phyloP scores from a whole-genome alignment of 2,113 vertebrate species.

The Esox niger region DNA sequence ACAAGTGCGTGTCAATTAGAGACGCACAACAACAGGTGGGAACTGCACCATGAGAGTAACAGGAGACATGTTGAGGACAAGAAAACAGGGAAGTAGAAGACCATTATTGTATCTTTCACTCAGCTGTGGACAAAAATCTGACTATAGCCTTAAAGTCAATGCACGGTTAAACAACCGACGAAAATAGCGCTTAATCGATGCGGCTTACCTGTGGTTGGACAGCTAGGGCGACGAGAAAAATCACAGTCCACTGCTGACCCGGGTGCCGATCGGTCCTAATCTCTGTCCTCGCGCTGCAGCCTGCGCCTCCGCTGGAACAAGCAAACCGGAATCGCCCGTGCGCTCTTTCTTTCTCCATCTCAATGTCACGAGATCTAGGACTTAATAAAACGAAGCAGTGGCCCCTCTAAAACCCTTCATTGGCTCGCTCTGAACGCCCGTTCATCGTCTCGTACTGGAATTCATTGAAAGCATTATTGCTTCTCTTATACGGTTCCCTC shows the following conservation, averaged over 20 bases:
- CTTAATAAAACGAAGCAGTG: slow-evolving; percentile 30
- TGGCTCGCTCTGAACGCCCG: slow-evolving; percentile 49
- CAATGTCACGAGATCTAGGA: slow-evolving; percentile 36
- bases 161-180: slow-evolving; percentile 46
- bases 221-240: slow-evolving; percentile 66
- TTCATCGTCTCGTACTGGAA: slow-evolving; percentile 44
- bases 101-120: slow-evolving; percentile 7
- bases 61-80: neutral
- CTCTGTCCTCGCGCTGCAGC: slow-evolving; percentile 23
- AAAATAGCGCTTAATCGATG: slow-evolving; percentile 68
- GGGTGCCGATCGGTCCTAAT: slow-evolving; percentile 39
- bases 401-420: slow-evolving; percentile 31
- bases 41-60: slow-evolving; percentile 47
- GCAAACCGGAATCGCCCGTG: slow-evolving; percentile 21
- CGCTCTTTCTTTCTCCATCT: slow-evolving; percentile 55
- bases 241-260: slow-evolving; percentile 57
- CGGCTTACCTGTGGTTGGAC: slow-evolving; percentile 72
- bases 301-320: slow-evolving; percentile 18
- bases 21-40: slow-evolving; percentile 71
- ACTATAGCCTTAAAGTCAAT: slow-evolving; percentile 18
- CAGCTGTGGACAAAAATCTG: neutral
- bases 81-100: neutral
- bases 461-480: slow-evolving; percentile 32
- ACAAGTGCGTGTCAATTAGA: slow-evolving; percentile 40
- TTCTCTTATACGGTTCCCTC: slow-evolving; percentile 23